Conservation (phyloP, 2,113 vertebrate species). For the Gopherus evgoodei region DNA sequence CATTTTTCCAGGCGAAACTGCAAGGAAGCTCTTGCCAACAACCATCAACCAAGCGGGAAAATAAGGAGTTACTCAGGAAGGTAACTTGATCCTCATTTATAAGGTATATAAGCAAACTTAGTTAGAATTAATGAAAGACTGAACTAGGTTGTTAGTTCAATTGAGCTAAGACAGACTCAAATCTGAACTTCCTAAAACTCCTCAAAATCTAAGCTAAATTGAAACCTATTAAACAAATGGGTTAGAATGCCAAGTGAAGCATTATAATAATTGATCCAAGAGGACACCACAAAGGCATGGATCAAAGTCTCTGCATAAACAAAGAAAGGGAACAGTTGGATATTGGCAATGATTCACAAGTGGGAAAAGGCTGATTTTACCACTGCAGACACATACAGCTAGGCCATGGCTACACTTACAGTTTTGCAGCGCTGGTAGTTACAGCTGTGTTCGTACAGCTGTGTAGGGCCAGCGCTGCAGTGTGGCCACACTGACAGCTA, state of each 20-base stretch:
- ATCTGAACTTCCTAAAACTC: not conserved
- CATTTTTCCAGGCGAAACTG: not conserved
- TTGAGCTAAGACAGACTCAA: not conserved
- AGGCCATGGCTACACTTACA: no score
- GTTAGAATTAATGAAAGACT: not conserved
- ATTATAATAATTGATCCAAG: not conserved
- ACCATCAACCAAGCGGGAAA: not conserved
- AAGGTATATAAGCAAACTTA: not conserved
- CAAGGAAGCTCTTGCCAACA: not conserved
- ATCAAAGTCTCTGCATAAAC: not conserved
- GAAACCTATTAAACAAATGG: not conserved
- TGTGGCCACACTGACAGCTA: no score
- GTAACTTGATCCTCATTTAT: not conserved
- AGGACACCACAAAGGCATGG: not conserved
- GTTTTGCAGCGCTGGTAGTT: no score
- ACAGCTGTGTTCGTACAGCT: no score
- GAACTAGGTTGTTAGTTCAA: not conserved
- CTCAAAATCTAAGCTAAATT: not conserved
- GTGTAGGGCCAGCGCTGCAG: no score
- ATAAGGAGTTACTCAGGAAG: not conserved
- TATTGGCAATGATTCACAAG: not conserved
- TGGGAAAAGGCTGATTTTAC: fast-evolving
- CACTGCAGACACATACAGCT: fast-evolving
- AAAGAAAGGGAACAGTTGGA: not conserved
- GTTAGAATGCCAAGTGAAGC: not conserved